Evolutionary conservation across 2,797 vertebrate genomes (phyloP), one percentile per base, ranked within the genome.

Genomic region (Microtus californicus): DNA sequence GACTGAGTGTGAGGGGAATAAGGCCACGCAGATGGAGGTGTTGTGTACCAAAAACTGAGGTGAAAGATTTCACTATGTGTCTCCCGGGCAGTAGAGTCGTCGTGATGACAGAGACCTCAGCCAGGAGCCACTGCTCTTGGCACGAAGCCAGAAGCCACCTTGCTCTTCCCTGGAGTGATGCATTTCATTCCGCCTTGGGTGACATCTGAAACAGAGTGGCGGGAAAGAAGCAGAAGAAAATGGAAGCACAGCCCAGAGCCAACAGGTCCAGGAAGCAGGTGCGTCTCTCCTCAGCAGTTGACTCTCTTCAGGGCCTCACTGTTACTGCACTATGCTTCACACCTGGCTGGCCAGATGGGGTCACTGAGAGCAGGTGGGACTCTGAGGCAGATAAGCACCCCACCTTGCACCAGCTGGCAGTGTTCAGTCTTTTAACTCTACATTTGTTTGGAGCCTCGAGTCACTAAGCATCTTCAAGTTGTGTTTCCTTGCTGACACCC

Each of bases 281-380:
- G 7, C 45, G 6, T 23, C 37, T 54, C 15, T 40, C 56, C 40
- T 9, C 8, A 1, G 37, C 63, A n/a, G 82, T 34, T 45, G 45
- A 6, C 40, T 34, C 71, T 1, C 21, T 56, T 17, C 8, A 59
- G 61, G 43, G 21, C 34, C 43, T 27, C 43, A 3, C 17, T 11
- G 1, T 4, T 25, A 61, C 4, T 4, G 15, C 9, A 5, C 73
- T 3, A 15, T 2, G 37, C 37, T 71, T 61, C 80, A 80, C 23
- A 71, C 69, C 93, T 73, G 87, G 97, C 45, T 43, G 88, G 73
- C 78, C 95, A 61, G 89, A 54, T n/a, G 88, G 40, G 63, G 69
- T 54, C 65, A 31, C 4, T 1, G 7, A n/a, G n/a, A 51, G 48
- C 95, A 95, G 40, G 80, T 51, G 69, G 67, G 83, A 45, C 9